Conservation (phyloP, 2,797 vertebrate genomes). For the Pseudotriccus pelzelni region DNA sequence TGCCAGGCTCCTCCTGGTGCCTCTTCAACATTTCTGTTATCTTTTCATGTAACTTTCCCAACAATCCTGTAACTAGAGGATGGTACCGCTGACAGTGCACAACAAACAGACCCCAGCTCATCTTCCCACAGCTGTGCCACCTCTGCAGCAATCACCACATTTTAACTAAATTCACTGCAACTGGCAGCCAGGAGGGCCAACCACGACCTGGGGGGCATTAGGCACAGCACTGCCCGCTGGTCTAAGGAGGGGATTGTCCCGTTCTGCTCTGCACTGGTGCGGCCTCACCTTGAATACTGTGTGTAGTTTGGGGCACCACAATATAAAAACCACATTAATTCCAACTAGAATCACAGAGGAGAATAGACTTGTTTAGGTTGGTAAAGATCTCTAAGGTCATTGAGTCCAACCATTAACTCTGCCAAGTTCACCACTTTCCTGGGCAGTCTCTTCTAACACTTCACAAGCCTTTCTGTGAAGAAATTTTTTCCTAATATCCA, state of each 20-base stretch:
- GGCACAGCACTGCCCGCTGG: fast-evolving
- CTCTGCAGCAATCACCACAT: background rate
- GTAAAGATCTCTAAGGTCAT: background rate
- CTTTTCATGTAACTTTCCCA: background rate
- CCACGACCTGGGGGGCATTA: fast-evolving
- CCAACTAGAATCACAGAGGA: background rate
- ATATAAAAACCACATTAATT: background rate
- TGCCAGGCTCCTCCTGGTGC: background rate
- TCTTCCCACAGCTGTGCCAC: background rate
- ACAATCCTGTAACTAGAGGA: background rate
- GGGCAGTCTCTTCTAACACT: background rate
- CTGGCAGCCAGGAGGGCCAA: background rate
- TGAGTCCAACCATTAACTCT: background rate
- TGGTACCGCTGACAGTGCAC: background rate
- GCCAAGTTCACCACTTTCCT: background rate
- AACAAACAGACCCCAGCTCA: background rate
- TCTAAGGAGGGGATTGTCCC: background rate
- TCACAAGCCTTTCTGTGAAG: background rate
- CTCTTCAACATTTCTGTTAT: background rate
- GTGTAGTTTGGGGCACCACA: fast-evolving
- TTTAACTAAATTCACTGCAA: background rate
- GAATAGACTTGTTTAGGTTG: background rate
- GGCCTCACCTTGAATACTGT: background rate
- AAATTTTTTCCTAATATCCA: background rate
- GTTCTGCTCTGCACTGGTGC: fast-evolving